Percentiles rank a stretch among this genome's conserved stretches.
These are phyloP conservation scores for Tachystola acroxantha DNA, from an alignment of 2,888 invertebrate species.

Conservation along the genomic window DNA sequence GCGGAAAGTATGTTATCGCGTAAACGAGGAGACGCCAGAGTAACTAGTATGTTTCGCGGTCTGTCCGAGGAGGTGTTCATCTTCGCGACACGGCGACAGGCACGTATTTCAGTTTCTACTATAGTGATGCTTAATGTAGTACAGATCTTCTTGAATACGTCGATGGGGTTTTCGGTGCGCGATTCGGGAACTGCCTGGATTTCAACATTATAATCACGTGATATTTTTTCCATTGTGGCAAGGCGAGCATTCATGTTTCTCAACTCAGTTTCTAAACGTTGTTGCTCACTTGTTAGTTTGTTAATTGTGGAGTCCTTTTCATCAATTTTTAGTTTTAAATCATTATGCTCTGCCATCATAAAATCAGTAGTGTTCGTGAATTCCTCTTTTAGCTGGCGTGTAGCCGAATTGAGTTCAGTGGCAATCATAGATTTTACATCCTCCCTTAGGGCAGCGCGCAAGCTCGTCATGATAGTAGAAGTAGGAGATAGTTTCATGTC, in stretches of 20 bases:
- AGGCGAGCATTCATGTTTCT: conserved; percentile 2
- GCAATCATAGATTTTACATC: too few relatives aligned
- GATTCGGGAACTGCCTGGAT: conserved; percentile 13
- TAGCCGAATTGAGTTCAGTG: conserved; percentile 3
- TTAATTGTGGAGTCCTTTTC: conserved; percentile 5
- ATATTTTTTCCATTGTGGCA: conserved; percentile 9
- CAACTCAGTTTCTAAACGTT: conserved; percentile 6
- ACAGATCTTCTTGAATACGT: conserved; percentile 7
- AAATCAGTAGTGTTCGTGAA: conserved; percentile 9
- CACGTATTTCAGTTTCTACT: background rate
- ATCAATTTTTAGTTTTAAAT: conserved; percentile 3
- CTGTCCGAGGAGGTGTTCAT: conserved; percentile 7
- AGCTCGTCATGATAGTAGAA: too few relatives aligned
- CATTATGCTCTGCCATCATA: conserved; percentile 3
- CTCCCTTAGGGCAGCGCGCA: too few relatives aligned
- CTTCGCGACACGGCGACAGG: conserved; percentile 14
- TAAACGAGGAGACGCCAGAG: conserved; percentile 7
- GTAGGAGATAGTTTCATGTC: too few relatives aligned
- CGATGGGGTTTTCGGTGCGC: conserved; percentile 4
- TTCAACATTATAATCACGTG: conserved; percentile 12
- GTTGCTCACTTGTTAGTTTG: background rate
- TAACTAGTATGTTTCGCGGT: conserved; percentile 10
- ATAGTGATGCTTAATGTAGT: too few relatives aligned
- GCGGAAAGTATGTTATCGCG: conserved; percentile 16
- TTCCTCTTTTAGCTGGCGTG: conserved; percentile 4